Base-by-base conservation (phyloP, 2,888 invertebrate genomes). In the Drosophila nigricruria region DNA sequence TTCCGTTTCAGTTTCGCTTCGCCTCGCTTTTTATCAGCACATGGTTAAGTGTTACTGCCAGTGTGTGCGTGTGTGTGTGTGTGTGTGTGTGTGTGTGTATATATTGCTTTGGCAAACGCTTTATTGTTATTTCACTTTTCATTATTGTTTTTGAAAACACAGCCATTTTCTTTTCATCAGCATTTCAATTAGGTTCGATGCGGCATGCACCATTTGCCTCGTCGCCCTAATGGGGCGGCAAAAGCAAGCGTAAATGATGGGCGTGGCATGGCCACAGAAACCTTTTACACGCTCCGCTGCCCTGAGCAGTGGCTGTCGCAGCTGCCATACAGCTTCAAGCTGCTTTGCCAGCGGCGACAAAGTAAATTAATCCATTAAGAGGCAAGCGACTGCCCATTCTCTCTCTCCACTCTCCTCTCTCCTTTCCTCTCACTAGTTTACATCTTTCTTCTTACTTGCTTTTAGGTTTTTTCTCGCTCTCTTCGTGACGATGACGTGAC, bases 321-420 rank as follows among this genome's bases (percentile, higher is more conserved):
- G 50, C 50, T 50, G 50, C 50, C 32, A 47, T 27, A 53, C 54
- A 54, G 66, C 82, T 69, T 79, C 82, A 84, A 81, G 75, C 49
- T 78, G 64, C 76, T 77, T 67, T 71, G 76, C 70, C 73, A 70
- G 68, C 71, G 64, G 74, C 84, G 84, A 84, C 89, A 89, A 86
- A 86, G 89, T 86, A 86, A 86, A 86, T 87, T 86, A 89, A 86
- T 86, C 89, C 86, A 86, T 86, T 86, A 89, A 70, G 70, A 60
- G 52, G 64, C 74, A 50, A 49, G 54, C 49, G 50, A 23, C n/a
- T 52, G 52, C 52, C 49, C 18, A 1, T 18, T 12, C 30, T n/a
- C 38, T 30, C 32, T 0, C 40, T 8, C 32, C 1, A 9, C 0
- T 0, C 8, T 20, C 25, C 12, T 3, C 1, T 1, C 38, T 16